Percentiles rank a stretch among this genome's conserved stretches.
Evolutionary conservation across 2,888 invertebrate genomes (phyloP).

Genomic region (Leuctra nigra): DNA sequence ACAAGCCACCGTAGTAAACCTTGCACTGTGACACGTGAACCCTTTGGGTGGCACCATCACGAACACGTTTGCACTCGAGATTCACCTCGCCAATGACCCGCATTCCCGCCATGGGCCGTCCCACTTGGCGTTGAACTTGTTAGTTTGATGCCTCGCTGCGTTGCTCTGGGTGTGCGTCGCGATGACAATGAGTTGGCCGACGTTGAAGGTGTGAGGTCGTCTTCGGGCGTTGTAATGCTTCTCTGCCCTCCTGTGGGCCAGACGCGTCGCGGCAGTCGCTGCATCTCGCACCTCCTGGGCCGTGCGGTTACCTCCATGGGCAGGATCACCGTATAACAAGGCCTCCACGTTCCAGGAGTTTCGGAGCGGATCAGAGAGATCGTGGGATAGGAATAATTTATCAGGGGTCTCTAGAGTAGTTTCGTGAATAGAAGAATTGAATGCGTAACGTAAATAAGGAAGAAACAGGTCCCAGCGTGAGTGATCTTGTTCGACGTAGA

Average conservation of each 20-base stretch:
- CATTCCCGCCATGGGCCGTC: no score
- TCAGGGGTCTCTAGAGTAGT: background rate
- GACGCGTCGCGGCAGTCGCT: background rate
- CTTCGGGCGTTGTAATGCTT: background rate
- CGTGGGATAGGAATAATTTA: background rate
- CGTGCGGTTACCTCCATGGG: background rate
- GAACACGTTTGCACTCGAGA: no score
- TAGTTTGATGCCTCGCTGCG: background rate
- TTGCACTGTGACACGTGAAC: no score
- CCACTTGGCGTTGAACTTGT: background rate
- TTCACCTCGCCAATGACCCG: no score
- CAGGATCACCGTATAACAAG: background rate
- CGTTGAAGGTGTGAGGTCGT: background rate
- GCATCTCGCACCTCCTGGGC: background rate
- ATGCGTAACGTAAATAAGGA: background rate
- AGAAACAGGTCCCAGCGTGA: background rate
- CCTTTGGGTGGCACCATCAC: no score
- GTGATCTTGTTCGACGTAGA: background rate
- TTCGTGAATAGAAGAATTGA: background rate
- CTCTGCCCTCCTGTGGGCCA: background rate
- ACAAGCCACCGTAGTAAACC: no score
- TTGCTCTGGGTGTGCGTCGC: background rate
- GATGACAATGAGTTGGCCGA: background rate
- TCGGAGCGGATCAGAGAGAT: background rate
- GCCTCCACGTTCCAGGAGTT: conserved; percentile 2